These are phyloP conservation scores for Caenorhabditis macrosperma DNA, from an alignment of 2,888 invertebrate genomes.

Conservation along the genomic window DNA sequence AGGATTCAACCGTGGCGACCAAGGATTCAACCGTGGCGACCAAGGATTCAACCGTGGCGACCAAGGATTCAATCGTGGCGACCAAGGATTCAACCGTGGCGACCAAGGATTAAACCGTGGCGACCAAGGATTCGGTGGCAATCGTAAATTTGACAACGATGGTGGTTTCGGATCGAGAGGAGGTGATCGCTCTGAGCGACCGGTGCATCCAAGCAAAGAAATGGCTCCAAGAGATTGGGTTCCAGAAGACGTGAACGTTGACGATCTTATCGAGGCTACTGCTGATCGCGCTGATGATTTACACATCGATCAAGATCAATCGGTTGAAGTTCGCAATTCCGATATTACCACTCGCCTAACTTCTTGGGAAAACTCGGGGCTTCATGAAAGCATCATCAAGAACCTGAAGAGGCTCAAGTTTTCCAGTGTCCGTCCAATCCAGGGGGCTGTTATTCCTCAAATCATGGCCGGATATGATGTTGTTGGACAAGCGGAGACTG, in stretches of 20 bases:
- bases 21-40: neutral
- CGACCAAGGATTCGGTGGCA: neutral
- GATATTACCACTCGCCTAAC: constrained; percentile 15
- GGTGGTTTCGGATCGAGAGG: constrained; percentile 10
- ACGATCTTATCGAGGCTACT: constrained; percentile 6
- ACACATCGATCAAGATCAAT: constrained; percentile 30
- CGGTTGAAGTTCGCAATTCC: constrained; percentile 42
- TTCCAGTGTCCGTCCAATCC: constrained; percentile 91
- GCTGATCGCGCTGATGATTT: constrained; percentile 5
- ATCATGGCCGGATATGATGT: constrained; percentile 86
- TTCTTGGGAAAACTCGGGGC: constrained; percentile 65
- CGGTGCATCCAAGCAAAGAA: neutral
- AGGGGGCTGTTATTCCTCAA: constrained; percentile 90
- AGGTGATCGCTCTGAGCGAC: neutral
- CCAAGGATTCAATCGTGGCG: neutral
- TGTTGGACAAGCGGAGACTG: constrained; percentile 98
- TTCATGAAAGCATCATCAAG: constrained; percentile 44
- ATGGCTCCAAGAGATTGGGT: constrained; percentile 58
- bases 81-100: neutral
- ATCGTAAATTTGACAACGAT: neutral
- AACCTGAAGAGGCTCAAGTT: constrained; percentile 83
- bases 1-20: neutral
- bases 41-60: neutral
- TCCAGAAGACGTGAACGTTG: constrained; percentile 12
- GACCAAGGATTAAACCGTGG: neutral